Evolutionary conservation across 2,888 invertebrate genomes (phyloP), one percentile per base, ranked within the genome.

Genomic region (Chloroclystis v-ata): DNA sequence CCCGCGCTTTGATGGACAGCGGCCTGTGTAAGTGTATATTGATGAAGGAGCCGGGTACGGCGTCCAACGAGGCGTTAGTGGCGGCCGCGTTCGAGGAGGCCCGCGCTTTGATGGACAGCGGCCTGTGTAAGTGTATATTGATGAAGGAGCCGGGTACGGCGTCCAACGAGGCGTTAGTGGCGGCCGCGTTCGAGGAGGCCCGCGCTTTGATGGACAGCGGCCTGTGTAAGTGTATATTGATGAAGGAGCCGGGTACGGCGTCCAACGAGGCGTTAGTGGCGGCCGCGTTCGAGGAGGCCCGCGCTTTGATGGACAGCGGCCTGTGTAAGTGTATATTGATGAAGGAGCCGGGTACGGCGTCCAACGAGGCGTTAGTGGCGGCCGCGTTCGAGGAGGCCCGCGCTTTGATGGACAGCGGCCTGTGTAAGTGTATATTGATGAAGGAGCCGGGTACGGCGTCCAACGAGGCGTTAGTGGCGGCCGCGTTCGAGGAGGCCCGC

Each of bases 361-460:
- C 63, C 0, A 63, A 57, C 2, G 49, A 52, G 12, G 47, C 58
- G n/a, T 26, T 66, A 9, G 47, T 45, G 4, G 54, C 54, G 1
- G 51, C 59, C 0, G 50, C 61, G 0, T 69, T 69, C 24, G 8
- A 24, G 11, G 54, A 61, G 2, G 56, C 56, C 0, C 4, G 24
- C 0, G 30, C 53, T 7, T 63, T 68, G 67, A 51, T 72, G 54
- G 33, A 29, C 1, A 61, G 60, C 20, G 29, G 37, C 1, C 44
- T 53, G n/a, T n/a, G n/a, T n/a, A n/a, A n/a, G n/a, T n/a, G n/a
- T n/a, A n/a, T n/a, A n/a, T n/a, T n/a, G n/a, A n/a, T n/a, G n/a
- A n/a, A n/a, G n/a, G n/a, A n/a, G n/a, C n/a, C n/a, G n/a, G n/a
- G n/a, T n/a, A n/a, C n/a, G n/a, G 39, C 51, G 14, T 47, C 63